phyloP scores from a whole-genome alignment of 2,797 vertebrate genomes.

The Ptychobarbus kaznakovi region DNA sequence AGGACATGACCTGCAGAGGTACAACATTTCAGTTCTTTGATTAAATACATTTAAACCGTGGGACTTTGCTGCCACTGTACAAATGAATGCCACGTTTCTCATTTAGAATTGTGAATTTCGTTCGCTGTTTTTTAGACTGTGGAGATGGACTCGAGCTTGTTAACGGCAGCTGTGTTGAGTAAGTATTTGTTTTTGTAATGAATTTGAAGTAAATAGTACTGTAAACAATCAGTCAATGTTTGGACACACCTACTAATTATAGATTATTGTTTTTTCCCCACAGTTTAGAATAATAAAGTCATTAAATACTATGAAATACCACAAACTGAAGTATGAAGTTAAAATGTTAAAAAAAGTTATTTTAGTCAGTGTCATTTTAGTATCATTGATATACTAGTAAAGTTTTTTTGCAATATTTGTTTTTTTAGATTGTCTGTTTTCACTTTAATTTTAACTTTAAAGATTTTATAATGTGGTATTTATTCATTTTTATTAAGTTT shows the following conservation, averaged over 20 bases:
- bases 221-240: neutral
- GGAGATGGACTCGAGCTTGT: slow-evolving; percentile 91
- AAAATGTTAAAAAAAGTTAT: too few relatives aligned
- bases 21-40: slow-evolving; percentile 39
- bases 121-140: slow-evolving; percentile 81
- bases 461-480: too few relatives aligned
- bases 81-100: neutral
- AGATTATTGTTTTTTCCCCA: neutral
- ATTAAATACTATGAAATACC: neutral
- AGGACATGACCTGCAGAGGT: slow-evolving; percentile 93
- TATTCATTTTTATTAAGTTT: too few relatives aligned
- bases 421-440: too few relatives aligned
- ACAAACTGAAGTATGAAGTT: neutral
- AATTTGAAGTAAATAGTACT: neutral
- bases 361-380: too few relatives aligned
- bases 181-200: slow-evolving; percentile 62
- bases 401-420: too few relatives aligned
- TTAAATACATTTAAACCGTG: neutral
- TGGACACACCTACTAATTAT: neutral
- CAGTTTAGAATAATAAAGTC: neutral
- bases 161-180: slow-evolving; percentile 92
- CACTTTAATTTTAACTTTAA: too few relatives aligned
- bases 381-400: too few relatives aligned
- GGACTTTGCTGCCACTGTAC: neutral
- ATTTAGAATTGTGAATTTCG: slow-evolving; percentile 21